A percentile compares a stretch with the other conserved stretches of the same genome.
These are phyloP conservation scores for Phyllostomus discolor DNA, from an alignment of 2,113 vertebrate species.

Conservation along the genomic window DNA sequence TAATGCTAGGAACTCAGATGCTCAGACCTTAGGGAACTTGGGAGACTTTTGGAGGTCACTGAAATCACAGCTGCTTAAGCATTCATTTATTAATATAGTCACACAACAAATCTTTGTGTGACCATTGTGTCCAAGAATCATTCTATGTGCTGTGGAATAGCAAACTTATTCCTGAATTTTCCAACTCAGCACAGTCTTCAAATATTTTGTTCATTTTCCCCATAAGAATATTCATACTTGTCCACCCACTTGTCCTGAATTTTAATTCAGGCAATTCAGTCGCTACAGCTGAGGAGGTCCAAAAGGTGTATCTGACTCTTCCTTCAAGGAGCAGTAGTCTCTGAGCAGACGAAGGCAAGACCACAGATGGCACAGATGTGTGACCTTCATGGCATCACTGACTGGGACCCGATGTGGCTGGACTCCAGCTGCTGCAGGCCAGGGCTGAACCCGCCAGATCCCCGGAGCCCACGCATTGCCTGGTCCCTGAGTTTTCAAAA, in stretches of 20 bases:
- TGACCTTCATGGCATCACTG: neutral
- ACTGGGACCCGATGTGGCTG: neutral
- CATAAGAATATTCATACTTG: neutral
- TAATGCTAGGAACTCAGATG: neutral
- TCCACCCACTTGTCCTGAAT: neutral
- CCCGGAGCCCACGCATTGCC: neutral
- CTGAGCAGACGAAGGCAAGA: neutral
- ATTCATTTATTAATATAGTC: neutral
- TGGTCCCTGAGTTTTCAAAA: neutral
- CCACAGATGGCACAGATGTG: rapidly evolving
- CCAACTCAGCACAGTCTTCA: slow-evolving; percentile 1
- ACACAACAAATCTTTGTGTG: neutral
- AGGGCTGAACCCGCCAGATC: neutral
- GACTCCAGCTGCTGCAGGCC: neutral
- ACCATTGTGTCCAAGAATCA: neutral
- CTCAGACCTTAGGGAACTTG: neutral
- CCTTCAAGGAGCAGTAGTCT: neutral
- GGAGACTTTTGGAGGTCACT: neutral
- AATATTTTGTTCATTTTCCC: neutral
- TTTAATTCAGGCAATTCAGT: neutral
- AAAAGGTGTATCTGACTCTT: neutral
- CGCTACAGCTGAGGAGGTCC: neutral
- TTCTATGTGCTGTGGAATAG: neutral
- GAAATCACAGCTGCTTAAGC: neutral
- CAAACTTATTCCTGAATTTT: slow-evolving; percentile 31